A percentile compares a stretch with the other conserved stretches of the same genome.
Evolutionary conservation across 2,797 vertebrate species (phyloP).

Genomic region (Arctocebus calabarensis): DNA sequence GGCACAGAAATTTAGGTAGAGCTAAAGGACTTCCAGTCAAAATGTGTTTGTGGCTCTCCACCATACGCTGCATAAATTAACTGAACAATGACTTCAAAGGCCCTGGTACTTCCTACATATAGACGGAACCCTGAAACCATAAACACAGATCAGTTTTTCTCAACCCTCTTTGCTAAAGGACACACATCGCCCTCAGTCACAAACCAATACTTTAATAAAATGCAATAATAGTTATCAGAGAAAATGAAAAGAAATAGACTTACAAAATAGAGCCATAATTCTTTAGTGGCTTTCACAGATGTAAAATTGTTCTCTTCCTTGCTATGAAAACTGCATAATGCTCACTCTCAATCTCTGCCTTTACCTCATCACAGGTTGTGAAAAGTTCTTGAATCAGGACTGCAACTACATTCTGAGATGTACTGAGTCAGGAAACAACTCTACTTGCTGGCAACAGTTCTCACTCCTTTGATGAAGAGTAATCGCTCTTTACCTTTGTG

Average conservation of each 20-base stretch:
- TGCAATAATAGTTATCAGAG: neutral
- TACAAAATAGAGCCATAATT: neutral
- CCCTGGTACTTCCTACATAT: neutral
- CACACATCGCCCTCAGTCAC: neutral
- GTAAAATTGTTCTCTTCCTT: neutral
- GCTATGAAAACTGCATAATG: neutral
- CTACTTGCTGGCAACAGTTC: neutral
- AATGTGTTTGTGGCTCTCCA: neutral
- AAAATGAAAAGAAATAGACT: neutral
- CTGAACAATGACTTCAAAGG: neutral
- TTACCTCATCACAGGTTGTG: neutral
- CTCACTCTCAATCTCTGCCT: neutral
- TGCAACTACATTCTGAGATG: neutral
- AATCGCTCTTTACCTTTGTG: neutral
- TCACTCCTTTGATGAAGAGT: conserved; percentile 13
- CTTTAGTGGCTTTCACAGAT: neutral
- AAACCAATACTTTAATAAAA: neutral
- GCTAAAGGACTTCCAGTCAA: neutral
- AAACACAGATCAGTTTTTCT: neutral
- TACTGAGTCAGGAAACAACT: neutral
- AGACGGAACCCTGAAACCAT: neutral
- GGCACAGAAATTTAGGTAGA: neutral
- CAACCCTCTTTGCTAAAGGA: neutral
- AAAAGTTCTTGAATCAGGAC: neutral
- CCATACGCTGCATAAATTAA: neutral